Base-by-base conservation (phyloP, 2,888 invertebrate species). In the Miltochrista miniata region DNA sequence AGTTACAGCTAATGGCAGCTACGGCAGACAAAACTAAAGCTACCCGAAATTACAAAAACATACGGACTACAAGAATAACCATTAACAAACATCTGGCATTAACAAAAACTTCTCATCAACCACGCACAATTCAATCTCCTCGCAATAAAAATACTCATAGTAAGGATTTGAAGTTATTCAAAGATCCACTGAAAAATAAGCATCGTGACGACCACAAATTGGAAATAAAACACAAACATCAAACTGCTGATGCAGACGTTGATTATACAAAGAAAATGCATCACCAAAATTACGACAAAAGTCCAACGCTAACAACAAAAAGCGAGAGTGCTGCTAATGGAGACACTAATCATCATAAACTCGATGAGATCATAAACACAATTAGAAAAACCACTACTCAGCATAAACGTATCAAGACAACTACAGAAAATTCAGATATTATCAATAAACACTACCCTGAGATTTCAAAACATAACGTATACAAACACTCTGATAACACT, bases 1-100 rank as follows among this genome's bases (percentile, higher is more conserved):
- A 73, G 36, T 56, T 53, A 5, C 18, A 14, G 0, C 5, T 37
- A 4, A 45, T 45, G 38, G 45, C 45, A 8, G 37, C 11, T 13
- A 45, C n/a, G 1, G 37, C 45, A 1, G 31, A 36, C 9, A n/a
- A 14, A 11, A n/a, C 8, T 9, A 13, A 14, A n/a, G 14, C 34
- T 3, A 18, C 33, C 1, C 2, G 7, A n/a, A 11, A 33, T 5
- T 31, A 31, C 8, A 31, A 31, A 5, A 7, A 24, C 3, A 24
- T 5, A 2, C 5, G 18, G 18, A 24, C 18, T 1, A 11, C 0
- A 13, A 44, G 3, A 1, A 29, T 13, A 13, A 14, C 18, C n/a
- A 8, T 15, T 11, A 12, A 8, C 0, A 9, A 42, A 33, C n/a
- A 7, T 11, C 15, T 1, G 1, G 36, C 8, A n/a, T 15, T 9